Base-by-base conservation (phyloP, 2,888 invertebrate genomes). In the Heliconius sara region DNA sequence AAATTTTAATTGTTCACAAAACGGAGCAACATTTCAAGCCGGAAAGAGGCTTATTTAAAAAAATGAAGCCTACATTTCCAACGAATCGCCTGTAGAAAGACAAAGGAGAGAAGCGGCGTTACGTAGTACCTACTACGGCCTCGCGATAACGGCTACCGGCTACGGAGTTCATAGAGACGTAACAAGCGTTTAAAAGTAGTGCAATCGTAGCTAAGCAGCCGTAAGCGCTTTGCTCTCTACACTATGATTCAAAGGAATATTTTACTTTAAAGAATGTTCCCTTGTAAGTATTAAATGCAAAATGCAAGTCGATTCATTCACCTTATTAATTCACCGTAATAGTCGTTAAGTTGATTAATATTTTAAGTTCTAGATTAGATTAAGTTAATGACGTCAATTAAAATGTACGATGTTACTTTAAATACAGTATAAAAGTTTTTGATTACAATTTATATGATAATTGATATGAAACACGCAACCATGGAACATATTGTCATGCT, bases 141-240 rank as follows among this genome's bases (percentile, higher is more conserved):
- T 65, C 63, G 63, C 63, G 39, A 65, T 65, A 65, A 74, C 63
- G 43, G 74, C 63, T 74, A 74, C 72, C 52, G 72, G 75, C 75
- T 75, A 75, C 75, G 65, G 68, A 65, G 75, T 75, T 75, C 75
- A 75, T 43, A 75, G 63, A 74, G 60, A 74, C 63, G 74, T 74
- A 74, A 74, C 74, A 74, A 74, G 74, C 74, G 63, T 74, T 74
- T 65, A 74, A 74, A 74, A 74, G 74, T 75, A 75, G 43, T 75
- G 74, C 74, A 75, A 75, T 75, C 74, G 74, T 75, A 75, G 75
- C 43, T 75, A 75, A 75, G 75, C 75, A 75, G 75, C 63, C 75
- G 65, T 75, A 75, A 65, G 39, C 63, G 65, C 65, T 75, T 75
- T 43, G 65, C 65, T 22, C 52, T 34, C 72, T 60, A n/a, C 72